Evolutionary conservation across 2,113 vertebrate species (phyloP).

Genomic region (Campylorhamphus procurvoides): DNA sequence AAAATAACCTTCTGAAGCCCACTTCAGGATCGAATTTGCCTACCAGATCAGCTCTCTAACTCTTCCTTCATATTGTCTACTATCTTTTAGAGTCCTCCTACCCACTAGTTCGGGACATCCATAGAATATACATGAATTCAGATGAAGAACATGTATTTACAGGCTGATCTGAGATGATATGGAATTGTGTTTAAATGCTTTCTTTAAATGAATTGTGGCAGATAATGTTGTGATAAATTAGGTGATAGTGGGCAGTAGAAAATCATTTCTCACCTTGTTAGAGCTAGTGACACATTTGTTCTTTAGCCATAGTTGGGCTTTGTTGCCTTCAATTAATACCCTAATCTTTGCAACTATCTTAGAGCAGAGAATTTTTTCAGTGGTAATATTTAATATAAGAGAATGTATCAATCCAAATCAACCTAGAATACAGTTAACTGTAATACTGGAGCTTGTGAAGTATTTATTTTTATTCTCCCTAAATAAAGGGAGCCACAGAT

Average conservation of each 20-base stretch:
- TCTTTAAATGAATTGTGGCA: neutral
- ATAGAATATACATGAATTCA: neutral
- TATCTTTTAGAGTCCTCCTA: neutral
- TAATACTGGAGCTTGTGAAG: conserved; percentile 31
- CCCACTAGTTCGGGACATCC: neutral
- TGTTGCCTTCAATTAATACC: neutral
- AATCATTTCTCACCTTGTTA: neutral
- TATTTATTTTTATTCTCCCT: conserved; percentile 70
- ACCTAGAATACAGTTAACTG: neutral
- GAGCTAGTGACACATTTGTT: neutral
- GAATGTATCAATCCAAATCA: neutral
- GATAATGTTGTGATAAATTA: neutral
- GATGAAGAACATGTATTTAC: neutral
- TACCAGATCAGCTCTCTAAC: neutral
- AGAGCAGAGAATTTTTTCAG: neutral
- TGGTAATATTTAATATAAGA: neutral
- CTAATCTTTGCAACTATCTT: neutral
- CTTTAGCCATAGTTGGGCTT: neutral
- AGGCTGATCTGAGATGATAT: neutral
- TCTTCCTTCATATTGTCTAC: neutral
- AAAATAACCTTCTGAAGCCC: neutral
- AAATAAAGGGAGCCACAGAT: conserved; percentile 62
- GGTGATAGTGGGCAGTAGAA: neutral
- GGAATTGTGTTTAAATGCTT: neutral
- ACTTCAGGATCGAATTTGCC: neutral